Conservation (phyloP, 2,888 invertebrate species). For the Cephus sareptanus region DNA sequence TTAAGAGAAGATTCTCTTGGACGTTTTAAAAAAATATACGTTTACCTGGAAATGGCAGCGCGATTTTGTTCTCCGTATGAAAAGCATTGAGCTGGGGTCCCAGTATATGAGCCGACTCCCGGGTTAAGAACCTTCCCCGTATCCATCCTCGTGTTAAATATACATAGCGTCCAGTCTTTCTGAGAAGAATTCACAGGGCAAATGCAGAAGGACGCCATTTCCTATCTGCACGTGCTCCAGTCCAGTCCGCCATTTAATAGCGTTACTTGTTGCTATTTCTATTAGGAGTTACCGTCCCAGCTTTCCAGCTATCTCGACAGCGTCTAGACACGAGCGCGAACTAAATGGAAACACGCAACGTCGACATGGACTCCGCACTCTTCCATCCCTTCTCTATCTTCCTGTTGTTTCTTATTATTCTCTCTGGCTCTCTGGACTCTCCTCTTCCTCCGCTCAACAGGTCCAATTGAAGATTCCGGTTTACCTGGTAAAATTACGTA, state of each 20-base stretch:
- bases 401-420: no score
- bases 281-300: constrained; percentile 20
- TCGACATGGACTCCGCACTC: constrained; percentile 9
- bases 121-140: no score
- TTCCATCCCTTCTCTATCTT: no score
- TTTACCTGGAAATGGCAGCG: constrained; percentile 14
- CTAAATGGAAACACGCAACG: constrained; percentile 22
- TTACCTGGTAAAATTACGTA: no score
- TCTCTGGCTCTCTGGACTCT: no score
- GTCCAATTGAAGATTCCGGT: no score
- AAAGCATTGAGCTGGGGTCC: no score
- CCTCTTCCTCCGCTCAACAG: no score
- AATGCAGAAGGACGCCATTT: background rate
- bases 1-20: no score
- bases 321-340: constrained; percentile 17
- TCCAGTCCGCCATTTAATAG: constrained; percentile 14
- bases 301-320: constrained; percentile 18
- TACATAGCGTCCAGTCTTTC: background rate
- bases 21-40: no score
- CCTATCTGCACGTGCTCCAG: constrained; percentile 16
- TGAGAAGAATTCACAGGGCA: background rate
- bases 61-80: constrained; percentile 12
- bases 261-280: constrained; percentile 22
- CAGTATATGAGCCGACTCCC: no score
- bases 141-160: background rate